Evolutionary conservation across 1,140 invertebrate genomes (phyloP), one percentile per base, ranked within the genome.

Genomic region (Galendromus occidentalis): DNA sequence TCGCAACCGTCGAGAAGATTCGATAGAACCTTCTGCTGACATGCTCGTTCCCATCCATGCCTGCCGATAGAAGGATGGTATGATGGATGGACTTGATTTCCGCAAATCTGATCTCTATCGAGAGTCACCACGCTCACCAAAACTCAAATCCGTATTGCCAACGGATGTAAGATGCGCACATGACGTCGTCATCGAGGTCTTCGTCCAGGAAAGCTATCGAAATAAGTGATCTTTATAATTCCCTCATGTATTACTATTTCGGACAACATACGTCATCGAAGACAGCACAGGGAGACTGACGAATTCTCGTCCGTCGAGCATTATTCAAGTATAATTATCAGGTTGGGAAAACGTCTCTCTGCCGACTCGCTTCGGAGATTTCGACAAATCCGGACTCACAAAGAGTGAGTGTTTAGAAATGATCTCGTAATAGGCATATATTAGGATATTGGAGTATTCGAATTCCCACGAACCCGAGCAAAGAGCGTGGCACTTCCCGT

Each of bases 61-160:
- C 51, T 59, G 51, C 2, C 1, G 4, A 22, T 22, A 5, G 22
- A 25, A 9, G n/a, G 51, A 59, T 20, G 25, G 25, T 59, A 9
- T 59, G 14, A 22, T 5, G 1, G 18, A 6, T 20, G 51, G 51
- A 59, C 22, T 1, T 4, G 22, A 25, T 20, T 20, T 6, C 7
- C 4, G 28, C 45, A 6, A 47, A 14, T 22, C 28, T 14, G 4
- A 4, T 4, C 28, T 6, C n/a, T 44, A 44, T 44, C 14, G 14
- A 12, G 42, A 44, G 14, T 12, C 14, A 44, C 28, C 7, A 4
- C 6, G 22, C 22, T 59, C 22, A 59, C 51, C 51, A 59, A 22
- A 59, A 59, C 33, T 59, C 17, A 22, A 59, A 59, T 14, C 51
- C 51, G 33, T 59, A 59, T 9, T 59, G 51, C 51, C 51, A 59